phyloP scores from a whole-genome alignment of 2,888 invertebrate species.

The Heliconius hortense region DNA sequence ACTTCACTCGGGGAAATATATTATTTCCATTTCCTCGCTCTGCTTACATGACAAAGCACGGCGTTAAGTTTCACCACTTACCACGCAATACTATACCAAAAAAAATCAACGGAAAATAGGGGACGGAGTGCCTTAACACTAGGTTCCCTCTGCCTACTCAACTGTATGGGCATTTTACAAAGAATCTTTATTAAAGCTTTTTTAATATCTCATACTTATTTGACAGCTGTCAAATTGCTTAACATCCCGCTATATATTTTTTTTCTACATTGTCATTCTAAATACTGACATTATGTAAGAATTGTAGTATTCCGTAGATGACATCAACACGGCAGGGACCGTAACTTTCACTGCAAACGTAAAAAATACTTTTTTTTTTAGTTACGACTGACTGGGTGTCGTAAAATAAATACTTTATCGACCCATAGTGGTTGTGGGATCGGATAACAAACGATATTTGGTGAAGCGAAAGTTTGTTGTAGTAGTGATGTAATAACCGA shows the following conservation, averaged over 20 bases:
- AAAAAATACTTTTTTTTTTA: conserved; percentile 31
- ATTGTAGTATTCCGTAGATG: conserved; percentile 24
- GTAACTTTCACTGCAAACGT: conserved; percentile 35
- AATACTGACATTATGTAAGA: conserved; percentile 29
- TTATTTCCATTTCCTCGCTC: not conserved
- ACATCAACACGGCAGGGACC: conserved; percentile 27
- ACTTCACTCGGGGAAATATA: not conserved
- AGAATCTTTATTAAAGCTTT: not conserved
- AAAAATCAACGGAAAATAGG: not conserved
- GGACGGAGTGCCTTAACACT: not conserved
- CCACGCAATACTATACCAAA: not conserved
- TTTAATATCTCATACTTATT: not conserved
- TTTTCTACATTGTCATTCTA: conserved; percentile 7
- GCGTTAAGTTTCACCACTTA: not conserved
- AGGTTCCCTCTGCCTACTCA: not conserved
- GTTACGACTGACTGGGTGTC: conserved; percentile 13
- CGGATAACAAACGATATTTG: conserved; percentile 15
- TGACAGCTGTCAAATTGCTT: not conserved
- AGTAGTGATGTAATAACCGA: conserved; percentile 6
- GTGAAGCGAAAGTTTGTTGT: conserved; percentile 11
- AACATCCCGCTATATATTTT: not conserved
- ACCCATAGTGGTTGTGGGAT: not conserved
- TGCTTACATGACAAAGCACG: not conserved
- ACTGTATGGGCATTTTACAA: not conserved
- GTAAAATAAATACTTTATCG: conserved; percentile 25